Evolutionary conservation across 2,888 invertebrate genomes (phyloP), one percentile per base, ranked within the genome.

Genomic region (Pandemis cinnamomeana): DNA sequence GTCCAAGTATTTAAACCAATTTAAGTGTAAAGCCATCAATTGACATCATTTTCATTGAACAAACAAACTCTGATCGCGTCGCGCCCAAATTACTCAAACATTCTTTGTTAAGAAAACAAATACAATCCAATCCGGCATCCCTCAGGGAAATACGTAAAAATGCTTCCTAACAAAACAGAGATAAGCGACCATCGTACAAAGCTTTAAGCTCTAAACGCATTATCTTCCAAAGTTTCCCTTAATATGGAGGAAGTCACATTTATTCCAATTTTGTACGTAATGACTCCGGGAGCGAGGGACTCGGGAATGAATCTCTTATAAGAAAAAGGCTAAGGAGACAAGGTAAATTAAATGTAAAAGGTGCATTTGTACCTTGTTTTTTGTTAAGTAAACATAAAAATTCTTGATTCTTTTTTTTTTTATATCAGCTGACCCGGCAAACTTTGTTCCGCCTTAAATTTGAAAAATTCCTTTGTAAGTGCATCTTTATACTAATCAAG

Each of bases 171-270:
- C 62, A 66, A 53, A 67, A 66, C 48, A 60, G 41, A 71, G 66
- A 71, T 71, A 71, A 71, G 71, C 66, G 60, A 60, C 71, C 66
- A 58, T 71, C 48, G 60, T 20, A 62, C 67, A 53, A 55, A 67
- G 66, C 71, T 48, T 71, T 71, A 72, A 68, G 67, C 67, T 62
- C 67, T 68, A 46, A 72, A 72, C 72, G 62, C 55, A 68, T 72
- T 72, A 72, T 63, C 67, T 71, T 63, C 53, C 48, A 41, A 63
- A 72, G 63, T 58, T 46, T 72, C 48, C 68, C 55, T 68, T 68
- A 68, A 68, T 68, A 72, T 68, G 72, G 68, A 55, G 27, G 46
- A 55, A 68, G 67, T 72, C 72, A 58, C 72, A 72, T 72, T 72
- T 68, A 68, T 68, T 68, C 63, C 68, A 72, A 72, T 72, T 72